phyloP scores from a whole-genome alignment of 2,113 vertebrate species.

The Regulus satrapa region DNA sequence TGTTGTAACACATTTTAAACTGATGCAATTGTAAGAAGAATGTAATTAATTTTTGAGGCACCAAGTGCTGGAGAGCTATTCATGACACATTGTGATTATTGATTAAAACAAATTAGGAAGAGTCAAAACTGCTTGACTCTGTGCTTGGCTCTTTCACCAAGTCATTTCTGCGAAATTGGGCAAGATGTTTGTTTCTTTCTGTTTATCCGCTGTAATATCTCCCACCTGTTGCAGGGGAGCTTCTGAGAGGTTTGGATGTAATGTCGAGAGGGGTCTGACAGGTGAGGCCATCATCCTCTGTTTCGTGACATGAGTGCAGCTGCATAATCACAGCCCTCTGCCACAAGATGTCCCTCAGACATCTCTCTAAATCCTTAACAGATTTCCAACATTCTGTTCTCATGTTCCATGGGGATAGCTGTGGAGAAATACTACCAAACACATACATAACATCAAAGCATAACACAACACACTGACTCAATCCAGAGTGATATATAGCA shows the following conservation, averaged over 20 bases:
- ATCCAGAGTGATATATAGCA: neutral
- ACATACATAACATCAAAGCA: neutral
- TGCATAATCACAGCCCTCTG: neutral
- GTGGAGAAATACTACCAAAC: neutral
- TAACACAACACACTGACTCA: neutral
- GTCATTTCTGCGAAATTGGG: neutral
- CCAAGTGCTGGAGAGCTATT: neutral
- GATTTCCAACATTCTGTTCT: neutral
- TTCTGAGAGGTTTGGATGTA: neutral
- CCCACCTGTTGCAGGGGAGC: neutral
- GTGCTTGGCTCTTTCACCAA: neutral
- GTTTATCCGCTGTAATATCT: neutral
- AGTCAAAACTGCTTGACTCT: neutral
- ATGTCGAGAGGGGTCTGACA: neutral
- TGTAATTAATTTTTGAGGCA: neutral
- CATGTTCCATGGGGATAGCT: neutral
- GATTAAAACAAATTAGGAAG: neutral
- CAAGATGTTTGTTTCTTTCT: neutral
- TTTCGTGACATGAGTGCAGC: accelerated
- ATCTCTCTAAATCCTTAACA: neutral
- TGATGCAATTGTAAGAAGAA: neutral
- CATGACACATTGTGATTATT: neutral
- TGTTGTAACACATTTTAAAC: neutral
- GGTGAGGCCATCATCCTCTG: neutral
- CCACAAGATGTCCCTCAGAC: neutral